Evolutionary conservation across 2,888 invertebrate genomes (phyloP).

Genomic region (Emesis castigata): DNA sequence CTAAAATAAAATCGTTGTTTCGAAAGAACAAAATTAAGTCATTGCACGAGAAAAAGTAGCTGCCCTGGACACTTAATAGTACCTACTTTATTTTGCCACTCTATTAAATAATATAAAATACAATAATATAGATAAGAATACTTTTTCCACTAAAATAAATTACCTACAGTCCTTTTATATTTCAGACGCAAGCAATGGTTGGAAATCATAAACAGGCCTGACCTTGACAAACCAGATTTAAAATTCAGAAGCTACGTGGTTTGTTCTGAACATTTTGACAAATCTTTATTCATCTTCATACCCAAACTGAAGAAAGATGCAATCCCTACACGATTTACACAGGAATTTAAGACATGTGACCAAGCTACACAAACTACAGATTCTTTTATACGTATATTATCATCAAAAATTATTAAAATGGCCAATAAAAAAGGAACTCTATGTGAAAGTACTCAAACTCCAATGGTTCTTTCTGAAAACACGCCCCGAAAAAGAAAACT

Average conservation of each 20-base stretch:
- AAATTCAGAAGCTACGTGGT: background rate
- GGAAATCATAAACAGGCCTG: background rate
- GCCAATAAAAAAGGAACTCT: background rate
- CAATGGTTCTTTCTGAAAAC: constrained; percentile 82
- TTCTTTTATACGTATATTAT: background rate
- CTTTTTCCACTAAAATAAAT: background rate
- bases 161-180: background rate
- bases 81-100: background rate
- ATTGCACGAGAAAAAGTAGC: background rate
- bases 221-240: background rate
- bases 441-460: background rate
- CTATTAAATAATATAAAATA: too few species aligned
- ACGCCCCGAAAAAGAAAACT: constrained; percentile 84
- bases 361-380: background rate
- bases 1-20: too few species aligned
- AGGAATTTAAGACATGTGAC: background rate
- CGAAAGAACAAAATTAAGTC: too few species aligned
- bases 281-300: background rate
- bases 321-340: background rate
- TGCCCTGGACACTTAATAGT: background rate
- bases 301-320: background rate
- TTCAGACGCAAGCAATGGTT: background rate
- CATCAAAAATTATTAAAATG: background rate
- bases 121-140: background rate
- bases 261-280: background rate